Evolutionary conservation across 92 coral and sea anemone genomes (phyloP), one percentile per base, ranked within the genome.

Genomic region (Bergia sp.): DNA sequence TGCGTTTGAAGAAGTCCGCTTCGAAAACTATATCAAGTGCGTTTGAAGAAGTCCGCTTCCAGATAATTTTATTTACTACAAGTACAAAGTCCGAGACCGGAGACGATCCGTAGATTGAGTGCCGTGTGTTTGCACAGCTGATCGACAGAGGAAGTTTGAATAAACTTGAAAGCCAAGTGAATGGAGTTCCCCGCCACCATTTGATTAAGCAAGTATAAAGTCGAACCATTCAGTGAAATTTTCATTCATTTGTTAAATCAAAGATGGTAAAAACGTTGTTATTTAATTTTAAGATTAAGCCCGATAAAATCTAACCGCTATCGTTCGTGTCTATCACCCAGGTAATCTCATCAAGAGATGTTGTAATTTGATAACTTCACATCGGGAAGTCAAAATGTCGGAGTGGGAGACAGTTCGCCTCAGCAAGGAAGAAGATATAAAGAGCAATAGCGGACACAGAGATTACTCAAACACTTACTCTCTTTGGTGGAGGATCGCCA

Each of bases 401-500:
- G 87, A 84, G 43, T 84, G 87, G 87, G 71, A 84, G 79, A 49
- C 79, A 44, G 67, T 42, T 38, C 20, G 13, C 39, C 10, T 44
- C 64, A 71, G 16, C 75, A 64, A 1, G 55, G 55, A 84, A 23
- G 78, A 84, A 47, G 44, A 12, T 29, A 29, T 29, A 29, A 69
- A 73, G 29, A 0, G 7, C 47, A 38, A 71, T 39, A 71, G 16
- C 45, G 2, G 16, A n/a, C 77, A 43, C 65, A 37, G 15, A 15
- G 87, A 71, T 37, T 0, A 12, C 1, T 69, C 45, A 3, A 71
- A 42, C 66, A 42, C 45, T 13, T 83, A 20, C 23, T 29, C 78
- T 13, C 12, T 43, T 44, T 84, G 78, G 78, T 84, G 87, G 87
- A 44, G 87, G 71, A 71, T 84, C 42, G 66, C 87, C 3, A 84